These are phyloP conservation scores for Echiichthys vipera DNA, from an alignment of 2,797 vertebrate genomes.

Conservation along the genomic window DNA sequence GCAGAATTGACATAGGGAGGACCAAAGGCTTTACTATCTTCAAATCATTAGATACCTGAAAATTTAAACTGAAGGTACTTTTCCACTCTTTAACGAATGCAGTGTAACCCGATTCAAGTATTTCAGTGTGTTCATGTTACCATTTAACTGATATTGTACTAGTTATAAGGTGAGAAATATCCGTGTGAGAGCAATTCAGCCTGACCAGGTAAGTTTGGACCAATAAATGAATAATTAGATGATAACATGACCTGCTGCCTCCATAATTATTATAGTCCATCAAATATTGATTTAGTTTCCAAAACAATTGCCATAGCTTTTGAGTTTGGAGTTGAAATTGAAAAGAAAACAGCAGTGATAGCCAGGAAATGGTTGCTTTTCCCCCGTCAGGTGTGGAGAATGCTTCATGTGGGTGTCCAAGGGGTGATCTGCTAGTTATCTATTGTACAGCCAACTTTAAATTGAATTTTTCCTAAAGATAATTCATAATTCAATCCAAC, in stretches of 20 bases:
- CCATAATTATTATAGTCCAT: no score
- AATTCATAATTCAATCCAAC: slow-evolving; percentile 38
- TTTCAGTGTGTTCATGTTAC: neutral
- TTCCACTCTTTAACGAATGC: neutral
- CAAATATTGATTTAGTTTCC: neutral
- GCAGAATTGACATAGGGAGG: neutral
- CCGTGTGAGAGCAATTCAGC: neutral
- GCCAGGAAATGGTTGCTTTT: neutral
- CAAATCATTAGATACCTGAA: neutral
- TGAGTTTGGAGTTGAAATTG: neutral
- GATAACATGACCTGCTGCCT: neutral
- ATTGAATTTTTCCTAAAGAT: slow-evolving; percentile 52
- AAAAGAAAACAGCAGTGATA: neutral
- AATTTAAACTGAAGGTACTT: neutral
- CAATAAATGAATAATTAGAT: neutral
- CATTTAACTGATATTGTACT: neutral
- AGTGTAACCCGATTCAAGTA: neutral
- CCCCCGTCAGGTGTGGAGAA: neutral
- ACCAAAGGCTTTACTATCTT: slow-evolving; percentile 1
- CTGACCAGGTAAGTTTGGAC: slow-evolving; percentile 1
- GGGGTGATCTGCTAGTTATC: slow-evolving; percentile 37
- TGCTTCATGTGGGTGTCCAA: slow-evolving; percentile 16
- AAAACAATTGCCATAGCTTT: slow-evolving; percentile 8
- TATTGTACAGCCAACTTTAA: slow-evolving; percentile 33
- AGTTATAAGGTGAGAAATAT: neutral